These are phyloP conservation scores for Anodontia alba DNA, from an alignment of 2,888 invertebrate species.

Conservation along the genomic window DNA sequence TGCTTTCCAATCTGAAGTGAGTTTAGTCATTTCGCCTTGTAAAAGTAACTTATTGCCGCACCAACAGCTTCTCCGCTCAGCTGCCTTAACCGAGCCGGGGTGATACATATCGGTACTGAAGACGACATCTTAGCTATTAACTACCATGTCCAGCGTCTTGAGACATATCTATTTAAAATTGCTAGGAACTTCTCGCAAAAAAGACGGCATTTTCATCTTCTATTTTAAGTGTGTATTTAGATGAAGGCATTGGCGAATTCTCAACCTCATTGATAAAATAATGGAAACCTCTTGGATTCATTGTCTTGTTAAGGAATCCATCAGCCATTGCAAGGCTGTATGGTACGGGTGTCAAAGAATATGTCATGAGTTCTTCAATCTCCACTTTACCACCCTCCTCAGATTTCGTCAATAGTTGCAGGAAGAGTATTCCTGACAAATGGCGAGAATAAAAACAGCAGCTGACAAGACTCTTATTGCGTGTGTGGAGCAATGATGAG, in stretches of 20 bases:
- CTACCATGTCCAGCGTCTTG: constrained; percentile 34
- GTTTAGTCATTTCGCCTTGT: constrained; percentile 20
- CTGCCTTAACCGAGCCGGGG: background rate
- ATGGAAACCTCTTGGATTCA: constrained; percentile 23
- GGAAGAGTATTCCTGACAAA: constrained; percentile 30
- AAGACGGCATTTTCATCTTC: constrained; percentile 43
- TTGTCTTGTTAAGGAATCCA: constrained; percentile 20
- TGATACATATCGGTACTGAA: constrained; percentile 34
- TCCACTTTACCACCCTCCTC: background rate
- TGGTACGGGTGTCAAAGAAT: constrained; percentile 14
- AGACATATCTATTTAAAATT: too few relatives aligned
- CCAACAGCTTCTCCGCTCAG: constrained; percentile 23
- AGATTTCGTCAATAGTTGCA: background rate
- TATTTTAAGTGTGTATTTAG: constrained; percentile 2
- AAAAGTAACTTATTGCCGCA: constrained; percentile 14
- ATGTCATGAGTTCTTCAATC: background rate
- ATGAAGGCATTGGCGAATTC: background rate
- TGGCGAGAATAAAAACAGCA: background rate
- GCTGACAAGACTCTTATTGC: background rate
- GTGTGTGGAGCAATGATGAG: background rate
- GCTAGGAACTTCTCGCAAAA: constrained; percentile 26
- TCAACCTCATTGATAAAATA: background rate
- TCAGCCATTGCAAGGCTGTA: constrained; percentile 26
- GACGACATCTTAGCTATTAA: constrained; percentile 23
- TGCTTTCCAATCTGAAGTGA: constrained; percentile 32